These are phyloP conservation scores for Campylorhamphus procurvoides DNA, from an alignment of 2,113 vertebrate species.

Conservation along the genomic window DNA sequence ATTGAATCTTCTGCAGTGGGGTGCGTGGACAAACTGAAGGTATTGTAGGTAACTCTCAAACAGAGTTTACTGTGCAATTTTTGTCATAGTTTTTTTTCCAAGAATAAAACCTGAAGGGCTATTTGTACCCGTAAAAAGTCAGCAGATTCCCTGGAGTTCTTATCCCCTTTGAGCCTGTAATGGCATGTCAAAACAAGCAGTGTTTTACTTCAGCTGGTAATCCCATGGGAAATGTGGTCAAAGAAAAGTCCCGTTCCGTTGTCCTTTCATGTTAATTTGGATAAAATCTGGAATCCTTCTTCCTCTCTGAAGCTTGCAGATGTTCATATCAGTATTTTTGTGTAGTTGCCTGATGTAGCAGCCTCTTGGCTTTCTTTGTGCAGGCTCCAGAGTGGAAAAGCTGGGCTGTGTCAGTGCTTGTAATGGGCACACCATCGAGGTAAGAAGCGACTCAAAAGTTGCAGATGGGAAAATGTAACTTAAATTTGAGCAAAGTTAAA, in stretches of 20 bases:
- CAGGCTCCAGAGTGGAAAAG: conserved; percentile 3
- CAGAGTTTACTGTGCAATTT: background rate
- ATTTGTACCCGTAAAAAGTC: background rate
- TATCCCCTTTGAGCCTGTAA: background rate
- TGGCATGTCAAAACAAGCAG: conserved; percentile 40
- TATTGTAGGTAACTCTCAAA: background rate
- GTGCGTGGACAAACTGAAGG: background rate
- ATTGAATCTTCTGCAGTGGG: background rate
- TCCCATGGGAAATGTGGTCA: conserved; percentile 18
- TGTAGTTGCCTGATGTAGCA: background rate
- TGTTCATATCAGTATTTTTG: background rate
- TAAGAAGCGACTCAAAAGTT: background rate
- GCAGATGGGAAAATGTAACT: background rate
- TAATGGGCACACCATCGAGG: background rate
- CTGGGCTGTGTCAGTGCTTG: background rate
- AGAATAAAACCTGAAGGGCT: conserved; percentile 48
- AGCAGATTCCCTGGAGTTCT: conserved; percentile 6
- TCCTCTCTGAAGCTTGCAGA: conserved; percentile 39
- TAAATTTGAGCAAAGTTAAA: conserved; percentile 9
- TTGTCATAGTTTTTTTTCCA: background rate
- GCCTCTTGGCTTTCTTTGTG: conserved; percentile 19
- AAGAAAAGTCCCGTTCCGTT: background rate
- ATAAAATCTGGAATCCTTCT: conserved; percentile 11
- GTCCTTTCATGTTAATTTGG: conserved; percentile 12
- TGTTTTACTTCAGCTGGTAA: conserved; percentile 15